Conservation (phyloP, 2,797 vertebrate species). For the Crax fasciolata region DNA sequence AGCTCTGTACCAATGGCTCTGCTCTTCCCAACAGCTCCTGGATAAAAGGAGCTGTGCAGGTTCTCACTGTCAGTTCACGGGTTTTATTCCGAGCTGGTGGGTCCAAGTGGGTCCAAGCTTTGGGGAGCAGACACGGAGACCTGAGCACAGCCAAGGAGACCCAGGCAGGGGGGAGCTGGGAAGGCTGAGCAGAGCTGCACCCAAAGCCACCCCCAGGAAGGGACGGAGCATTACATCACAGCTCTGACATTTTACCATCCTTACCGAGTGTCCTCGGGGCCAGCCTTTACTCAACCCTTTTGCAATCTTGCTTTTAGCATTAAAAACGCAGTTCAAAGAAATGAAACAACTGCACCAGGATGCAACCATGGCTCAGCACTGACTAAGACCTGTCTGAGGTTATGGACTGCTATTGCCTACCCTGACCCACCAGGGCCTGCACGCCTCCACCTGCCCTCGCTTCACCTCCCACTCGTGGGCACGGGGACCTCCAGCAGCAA, state of each 20-base stretch:
- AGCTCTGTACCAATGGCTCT: neutral
- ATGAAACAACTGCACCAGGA: neutral
- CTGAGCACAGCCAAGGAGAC: neutral
- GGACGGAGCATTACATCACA: neutral
- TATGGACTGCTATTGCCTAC: neutral
- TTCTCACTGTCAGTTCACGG: rapidly evolving
- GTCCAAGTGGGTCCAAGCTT: neutral
- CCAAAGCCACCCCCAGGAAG: neutral
- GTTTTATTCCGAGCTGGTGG: neutral
- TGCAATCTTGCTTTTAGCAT: neutral
- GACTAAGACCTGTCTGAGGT: neutral
- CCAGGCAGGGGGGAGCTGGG: neutral
- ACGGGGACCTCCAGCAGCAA: neutral
- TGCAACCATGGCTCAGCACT: neutral
- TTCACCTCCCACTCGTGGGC: neutral
- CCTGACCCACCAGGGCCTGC: neutral
- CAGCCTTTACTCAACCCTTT: neutral
- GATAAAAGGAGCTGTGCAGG: neutral
- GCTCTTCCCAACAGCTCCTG: rapidly evolving
- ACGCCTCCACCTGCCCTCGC: too few species aligned
- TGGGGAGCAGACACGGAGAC: neutral
- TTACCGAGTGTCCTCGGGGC: neutral
- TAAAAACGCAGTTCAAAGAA: neutral
- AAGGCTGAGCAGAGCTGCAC: neutral
- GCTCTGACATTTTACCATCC: neutral